Evolutionary conservation across 2,797 vertebrate genomes (phyloP), one percentile per base, ranked within the genome.

Genomic region (Neosilurus mollespiculum): DNA sequence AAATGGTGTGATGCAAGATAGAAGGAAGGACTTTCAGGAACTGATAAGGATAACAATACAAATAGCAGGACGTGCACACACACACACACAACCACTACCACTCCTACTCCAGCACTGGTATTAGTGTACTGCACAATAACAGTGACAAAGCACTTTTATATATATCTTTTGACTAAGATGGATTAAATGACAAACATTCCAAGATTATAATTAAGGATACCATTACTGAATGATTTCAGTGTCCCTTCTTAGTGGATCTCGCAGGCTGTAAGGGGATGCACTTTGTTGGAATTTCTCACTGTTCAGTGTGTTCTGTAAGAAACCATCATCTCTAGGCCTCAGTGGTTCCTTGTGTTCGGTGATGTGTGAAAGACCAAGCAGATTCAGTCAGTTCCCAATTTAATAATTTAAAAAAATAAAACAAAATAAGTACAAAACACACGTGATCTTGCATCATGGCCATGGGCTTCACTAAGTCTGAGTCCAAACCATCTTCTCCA

Each of bases 81-180:
- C 16, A 34, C 24, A 58, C 65, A 75, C 53, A 49, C 61, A 22
- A 61, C 66, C 26, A 54, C 24, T 26, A 49, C n/a, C 75, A 34
- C 37, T 64, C 54, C 51, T 56, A 67, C 77, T 22, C 83, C 22
- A 37, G 62, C 12, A 62, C 79, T 7, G 22, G 51, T 66, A 56
- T 75, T 66, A 62, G 58, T n/a, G 70, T 65, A 22, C 9, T 59
- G 71, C 61, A 84, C 62, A 16, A 73, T 81, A 86, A 85, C 61
- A 72, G 66, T 89, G 88, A 87, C 88, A 80, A 87, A 86, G 82
- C 86, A 89, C 49, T 83, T 53, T 51, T 22, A 4, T 15, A 61
- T 53, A 43, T 43, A 43, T 43, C 34, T 12, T 12, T 66, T 80
- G 66, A 86, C 43, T 76, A 34, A 77, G 26, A 64, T 66, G 4